phyloP scores from a whole-genome alignment of 2,113 vertebrate species.

The Rhinoptilus africanus region DNA sequence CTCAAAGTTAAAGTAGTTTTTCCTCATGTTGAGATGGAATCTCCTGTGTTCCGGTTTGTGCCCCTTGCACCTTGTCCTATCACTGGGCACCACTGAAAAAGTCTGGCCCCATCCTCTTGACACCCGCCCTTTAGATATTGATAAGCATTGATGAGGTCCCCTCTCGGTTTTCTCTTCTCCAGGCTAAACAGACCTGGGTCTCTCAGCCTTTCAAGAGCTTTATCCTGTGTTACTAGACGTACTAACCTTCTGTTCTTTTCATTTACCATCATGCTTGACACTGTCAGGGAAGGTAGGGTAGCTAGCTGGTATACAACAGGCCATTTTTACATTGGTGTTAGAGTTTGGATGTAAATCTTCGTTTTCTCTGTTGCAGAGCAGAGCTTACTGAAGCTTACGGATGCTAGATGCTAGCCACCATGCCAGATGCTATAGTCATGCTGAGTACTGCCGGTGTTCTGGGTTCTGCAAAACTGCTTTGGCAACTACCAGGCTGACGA shows the following conservation, averaged over 20 bases:
- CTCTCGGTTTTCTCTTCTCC: not conserved
- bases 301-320: not conserved
- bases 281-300: not conserved
- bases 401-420: not conserved
- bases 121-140: not conserved
- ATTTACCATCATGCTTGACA: not conserved
- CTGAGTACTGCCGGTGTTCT: not conserved
- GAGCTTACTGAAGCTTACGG: not conserved
- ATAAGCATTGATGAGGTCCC: not conserved
- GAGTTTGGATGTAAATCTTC: not conserved
- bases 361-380: not conserved
- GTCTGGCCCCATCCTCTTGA: not conserved
- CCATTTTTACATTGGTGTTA: not conserved
- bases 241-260: not conserved
- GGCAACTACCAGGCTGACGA: not conserved
- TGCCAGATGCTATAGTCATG: slow-evolving; percentile 2
- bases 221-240: not conserved
- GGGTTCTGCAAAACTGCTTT: slow-evolving; percentile 20
- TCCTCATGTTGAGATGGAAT: not conserved
- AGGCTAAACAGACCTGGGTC: not conserved
- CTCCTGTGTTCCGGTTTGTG: not conserved
- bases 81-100: not conserved
- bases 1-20: not conserved
- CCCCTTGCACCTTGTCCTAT: not conserved
- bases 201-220: not conserved